Percentiles rank a stretch among this genome's conserved stretches.
These are phyloP conservation scores for Dicaeum eximium DNA, from an alignment of 2,113 vertebrate species.

Conservation along the genomic window DNA sequence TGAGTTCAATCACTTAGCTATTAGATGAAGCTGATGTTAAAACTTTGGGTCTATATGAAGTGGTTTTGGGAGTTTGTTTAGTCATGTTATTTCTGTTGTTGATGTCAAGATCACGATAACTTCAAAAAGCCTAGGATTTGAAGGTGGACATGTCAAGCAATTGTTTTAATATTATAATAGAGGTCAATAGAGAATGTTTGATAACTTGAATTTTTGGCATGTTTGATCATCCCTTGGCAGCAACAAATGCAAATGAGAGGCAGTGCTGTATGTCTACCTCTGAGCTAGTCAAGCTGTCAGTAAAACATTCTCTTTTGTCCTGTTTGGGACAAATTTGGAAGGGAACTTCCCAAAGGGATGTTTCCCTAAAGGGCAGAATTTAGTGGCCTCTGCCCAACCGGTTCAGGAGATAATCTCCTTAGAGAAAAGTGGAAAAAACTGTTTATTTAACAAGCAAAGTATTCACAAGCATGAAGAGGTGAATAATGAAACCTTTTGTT, in stretches of 20 bases:
- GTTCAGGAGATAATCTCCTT: neutral
- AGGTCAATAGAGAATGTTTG: neutral
- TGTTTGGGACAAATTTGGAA: neutral
- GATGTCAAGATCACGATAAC: neutral
- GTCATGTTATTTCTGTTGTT: neutral
- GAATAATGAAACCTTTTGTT: neutral
- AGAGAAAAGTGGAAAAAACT: neutral
- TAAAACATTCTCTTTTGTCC: neutral
- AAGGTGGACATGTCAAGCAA: neutral
- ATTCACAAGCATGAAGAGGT: neutral
- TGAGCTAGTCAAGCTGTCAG: neutral
- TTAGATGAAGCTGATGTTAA: neutral
- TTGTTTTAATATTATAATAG: neutral
- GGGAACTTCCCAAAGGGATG: neutral
- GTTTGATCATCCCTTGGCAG: neutral
- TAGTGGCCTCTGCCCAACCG: accelerated
- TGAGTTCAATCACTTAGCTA: neutral
- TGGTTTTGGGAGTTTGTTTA: neutral
- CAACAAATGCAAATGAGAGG: neutral
- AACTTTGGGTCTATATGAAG: neutral
- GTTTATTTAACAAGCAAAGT: neutral
- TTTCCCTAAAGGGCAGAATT: neutral
- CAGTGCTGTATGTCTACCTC: neutral
- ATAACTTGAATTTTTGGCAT: neutral
- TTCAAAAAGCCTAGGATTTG: neutral